Evolutionary conservation across 2,113 vertebrate species (phyloP), one percentile per base, ranked within the genome.

Genomic region (Coptodon rendalli): DNA sequence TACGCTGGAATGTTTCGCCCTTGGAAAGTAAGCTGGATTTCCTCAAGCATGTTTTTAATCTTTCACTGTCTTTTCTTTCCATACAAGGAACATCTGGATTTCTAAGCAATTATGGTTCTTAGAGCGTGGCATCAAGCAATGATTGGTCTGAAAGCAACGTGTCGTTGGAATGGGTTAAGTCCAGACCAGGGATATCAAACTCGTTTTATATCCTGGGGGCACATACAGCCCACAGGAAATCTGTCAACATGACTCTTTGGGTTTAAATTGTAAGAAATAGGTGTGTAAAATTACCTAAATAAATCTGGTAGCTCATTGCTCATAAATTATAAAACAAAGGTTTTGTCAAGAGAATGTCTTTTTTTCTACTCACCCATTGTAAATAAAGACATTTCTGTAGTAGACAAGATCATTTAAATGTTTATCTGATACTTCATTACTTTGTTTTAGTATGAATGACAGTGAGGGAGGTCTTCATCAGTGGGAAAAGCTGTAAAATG

Each of bases 1-100:
- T 94, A 98, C 96, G 57, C 96, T 99, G 76, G 98, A 99, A 91
- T 99, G 98, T 92, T 99, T 99, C 94, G 98, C 98, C 31, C 96
- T 99, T 14, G 98, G 98, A 94, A 99, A 99, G 98, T 99, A 97
- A 97, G 98, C 83, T 97, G 88, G 87, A 94, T 91, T 94, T 90
- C 87, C 91, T 87, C 19, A 92, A 88, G 91, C 92, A 87, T 93
- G 91, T 93, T 94, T 94, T 93, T 88, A 94, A 86, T 94, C 89
- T 91, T 71, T 85, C 66, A 31, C 82, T 61, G 78, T 84, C 85
- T 91, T 50, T 86, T 90, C 83, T 86, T 89, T 92, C 27, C 68
- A 80, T 66, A 87, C 5, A 31, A 68, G 36, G 50, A 90, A 87
- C 40, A 56, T 86, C 10, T 5, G 16, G 40, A 88, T 91, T 88